These are phyloP conservation scores for Megastigmus dorsalis DNA, from an alignment of 2,888 invertebrate genomes.

Conservation along the genomic window DNA sequence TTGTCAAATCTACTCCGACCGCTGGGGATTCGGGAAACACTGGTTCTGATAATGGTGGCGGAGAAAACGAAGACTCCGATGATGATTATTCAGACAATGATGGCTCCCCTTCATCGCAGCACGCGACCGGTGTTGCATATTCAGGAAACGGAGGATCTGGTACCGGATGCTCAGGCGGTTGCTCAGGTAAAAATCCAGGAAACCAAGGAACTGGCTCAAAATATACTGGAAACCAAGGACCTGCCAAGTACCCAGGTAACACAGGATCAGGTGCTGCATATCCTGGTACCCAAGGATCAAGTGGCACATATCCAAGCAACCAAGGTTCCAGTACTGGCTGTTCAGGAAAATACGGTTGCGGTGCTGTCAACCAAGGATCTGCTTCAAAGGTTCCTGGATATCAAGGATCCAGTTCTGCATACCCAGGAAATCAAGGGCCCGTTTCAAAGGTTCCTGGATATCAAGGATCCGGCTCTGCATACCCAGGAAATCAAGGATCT, in stretches of 20 bases:
- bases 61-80: not conserved
- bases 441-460: not conserved
- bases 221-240: not conserved
- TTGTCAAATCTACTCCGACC: too few relatives aligned
- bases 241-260: not conserved
- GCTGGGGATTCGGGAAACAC: too few relatives aligned
- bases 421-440: not conserved
- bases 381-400: not conserved
- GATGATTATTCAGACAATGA: not conserved
- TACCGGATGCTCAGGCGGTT: not conserved
- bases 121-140: too few relatives aligned
- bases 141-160: too few relatives aligned
- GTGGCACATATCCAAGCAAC: not conserved
- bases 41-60: not conserved
- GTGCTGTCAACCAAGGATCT: conserved; percentile 1
- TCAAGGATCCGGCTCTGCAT: not conserved
- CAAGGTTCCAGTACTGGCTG: too few relatives aligned
- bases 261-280: not conserved
- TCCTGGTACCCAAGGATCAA: not conserved
- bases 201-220: not conserved
- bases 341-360: too few relatives aligned
- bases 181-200: not conserved
- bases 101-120: too few relatives aligned
- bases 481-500: not conserved
- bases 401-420: not conserved